These are phyloP conservation scores for Upupa epops DNA, from an alignment of 2,113 vertebrate species.

Conservation along the genomic window DNA sequence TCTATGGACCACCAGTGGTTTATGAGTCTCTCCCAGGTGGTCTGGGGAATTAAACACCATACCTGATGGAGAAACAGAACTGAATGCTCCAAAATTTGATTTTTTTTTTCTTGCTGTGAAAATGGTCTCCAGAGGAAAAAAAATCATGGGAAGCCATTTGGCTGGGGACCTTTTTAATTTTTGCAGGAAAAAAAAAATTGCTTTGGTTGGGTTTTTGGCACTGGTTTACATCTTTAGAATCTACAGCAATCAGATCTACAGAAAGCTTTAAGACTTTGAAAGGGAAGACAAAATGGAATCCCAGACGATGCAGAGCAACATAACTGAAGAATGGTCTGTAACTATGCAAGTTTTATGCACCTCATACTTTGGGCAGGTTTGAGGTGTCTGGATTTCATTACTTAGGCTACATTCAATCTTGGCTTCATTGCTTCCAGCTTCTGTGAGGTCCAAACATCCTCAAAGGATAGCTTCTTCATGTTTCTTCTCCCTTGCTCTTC, in stretches of 20 bases:
- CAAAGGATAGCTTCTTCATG: neutral
- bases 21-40: constrained; percentile 13
- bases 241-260: neutral
- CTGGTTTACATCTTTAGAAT: neutral
- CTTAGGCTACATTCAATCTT: neutral
- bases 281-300: neutral
- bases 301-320: neutral
- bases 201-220: neutral
- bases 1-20: constrained; percentile 14
- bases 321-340: fast-evolving
- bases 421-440: neutral
- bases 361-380: neutral
- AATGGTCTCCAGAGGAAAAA: neutral
- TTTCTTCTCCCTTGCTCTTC: neutral
- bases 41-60: neutral
- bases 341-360: neutral
- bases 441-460: neutral
- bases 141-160: neutral
- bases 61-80: neutral
- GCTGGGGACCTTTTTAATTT: neutral
- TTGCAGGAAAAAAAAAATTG: neutral
- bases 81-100: neutral
- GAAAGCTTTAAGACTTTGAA: neutral
- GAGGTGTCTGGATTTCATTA: neutral
- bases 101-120: neutral